Base-by-base conservation (phyloP, 1,140 invertebrate species). In the Drosophila hydei region DNA sequence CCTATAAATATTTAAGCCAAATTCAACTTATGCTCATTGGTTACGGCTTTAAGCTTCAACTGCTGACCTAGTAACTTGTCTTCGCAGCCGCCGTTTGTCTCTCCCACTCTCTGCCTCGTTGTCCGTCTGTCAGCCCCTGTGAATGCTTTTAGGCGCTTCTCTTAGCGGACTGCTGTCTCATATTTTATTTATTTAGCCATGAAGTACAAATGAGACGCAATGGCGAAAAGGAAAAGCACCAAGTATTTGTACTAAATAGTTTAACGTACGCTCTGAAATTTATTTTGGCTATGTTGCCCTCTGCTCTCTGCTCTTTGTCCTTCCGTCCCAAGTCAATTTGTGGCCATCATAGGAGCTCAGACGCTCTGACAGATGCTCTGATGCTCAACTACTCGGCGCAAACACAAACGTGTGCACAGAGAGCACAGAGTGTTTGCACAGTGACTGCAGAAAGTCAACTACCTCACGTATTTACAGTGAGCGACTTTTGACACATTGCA, bases 201-300 rank as follows among this genome's bases (percentile, higher is more conserved):
- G 61, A 43, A 69, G 36, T 23, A 30, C 48, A 55, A 67, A 72
- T 72, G 25, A 65, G 36, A 52, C 38, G 40, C 19, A 54, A 54
- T 27, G 56, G 23, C 40, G 45, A 67, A 14, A 33, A 16, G 38
- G 5, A 42, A 21, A 27, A 68, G 27, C 40, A 45, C 45, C 51
- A 69, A 84, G 73, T 72, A 62, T 75, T 88, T 81, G 52, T 67
- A 74, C 77, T 88, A 88, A 87, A 87, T 87, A 87, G 77, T 87
- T 85, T 87, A 75, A 87, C 67, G 63, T 69, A 84, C 65, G 56
- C 56, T 64, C n/a, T 52, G 64, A 72, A 79, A 84, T 84, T 72
- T 69, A 83, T 83, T 73, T 65, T 48, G 40, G 58, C 30, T 36
- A 42, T 16, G 38, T 36, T 33, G 12, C 4, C 8, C 23, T 30